Percentiles rank a stretch among this genome's conserved stretches.
These are phyloP conservation scores for Druceiella hillmani DNA, from an alignment of 2,888 invertebrate species.

Conservation along the genomic window DNA sequence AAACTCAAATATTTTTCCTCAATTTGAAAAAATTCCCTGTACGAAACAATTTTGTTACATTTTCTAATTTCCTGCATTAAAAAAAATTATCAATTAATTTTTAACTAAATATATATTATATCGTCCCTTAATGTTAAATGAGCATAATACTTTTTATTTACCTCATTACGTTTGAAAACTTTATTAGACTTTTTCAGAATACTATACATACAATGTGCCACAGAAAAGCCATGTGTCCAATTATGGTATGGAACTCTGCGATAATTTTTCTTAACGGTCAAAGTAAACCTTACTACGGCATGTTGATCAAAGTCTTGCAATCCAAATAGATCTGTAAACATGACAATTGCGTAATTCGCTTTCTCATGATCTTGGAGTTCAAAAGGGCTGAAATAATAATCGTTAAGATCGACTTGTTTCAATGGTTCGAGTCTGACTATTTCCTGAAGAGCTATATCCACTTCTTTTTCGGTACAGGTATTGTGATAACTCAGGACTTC, in stretches of 20 bases:
- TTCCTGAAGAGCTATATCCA: constrained; percentile 32
- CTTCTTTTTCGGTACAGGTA: constrained; percentile 70
- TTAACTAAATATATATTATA: too few relatives aligned
- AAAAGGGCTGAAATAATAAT: constrained; percentile 69
- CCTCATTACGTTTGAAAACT: constrained; percentile 56
- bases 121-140: too few relatives aligned
- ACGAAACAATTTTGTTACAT: too few relatives aligned
- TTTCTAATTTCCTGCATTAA: too few relatives aligned
- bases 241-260: constrained; percentile 81
- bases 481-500: constrained; percentile 83
- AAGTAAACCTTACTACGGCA: constrained; percentile 63
- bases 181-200: constrained; percentile 57
- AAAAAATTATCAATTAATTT: too few relatives aligned
- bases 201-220: constrained; percentile 77
- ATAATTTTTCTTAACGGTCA: constrained; percentile 83
- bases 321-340: constrained; percentile 72
- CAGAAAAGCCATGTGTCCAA: constrained; percentile 84
- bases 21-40: too few relatives aligned
- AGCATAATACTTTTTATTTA: constrained; percentile 35
- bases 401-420: constrained; percentile 36
- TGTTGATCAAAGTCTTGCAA: constrained; percentile 59
- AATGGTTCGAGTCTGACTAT: constrained; percentile 27
- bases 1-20: too few relatives aligned
- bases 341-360: constrained; percentile 64
- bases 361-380: constrained; percentile 65